Percentiles rank a stretch among this genome's conserved stretches.
These are phyloP conservation scores for Laupala kohalensis DNA, from an alignment of 1,140 invertebrate genomes.

Conservation along the genomic window DNA sequence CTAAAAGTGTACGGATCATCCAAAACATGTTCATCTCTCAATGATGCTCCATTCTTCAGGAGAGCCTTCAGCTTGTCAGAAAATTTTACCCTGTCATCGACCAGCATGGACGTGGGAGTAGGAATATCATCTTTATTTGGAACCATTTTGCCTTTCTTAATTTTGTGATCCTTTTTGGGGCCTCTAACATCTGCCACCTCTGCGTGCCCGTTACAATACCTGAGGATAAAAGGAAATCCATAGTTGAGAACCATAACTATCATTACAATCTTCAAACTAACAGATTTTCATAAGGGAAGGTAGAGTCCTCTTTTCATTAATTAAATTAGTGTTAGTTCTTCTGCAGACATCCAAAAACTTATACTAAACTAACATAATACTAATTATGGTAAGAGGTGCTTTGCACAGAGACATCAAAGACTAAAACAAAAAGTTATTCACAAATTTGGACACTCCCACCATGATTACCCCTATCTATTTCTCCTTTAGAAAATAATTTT, in stretches of 20 bases:
- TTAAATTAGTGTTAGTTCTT: too few species aligned
- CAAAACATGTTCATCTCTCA: constrained; percentile 19
- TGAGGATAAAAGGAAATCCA: constrained; percentile 19
- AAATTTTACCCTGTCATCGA: constrained; percentile 39
- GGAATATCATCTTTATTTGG: constrained; percentile 20
- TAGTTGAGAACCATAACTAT: neutral
- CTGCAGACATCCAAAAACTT: too few species aligned
- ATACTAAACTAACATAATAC: too few species aligned
- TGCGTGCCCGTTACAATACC: constrained; percentile 41
- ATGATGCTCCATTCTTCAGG: constrained; percentile 26
- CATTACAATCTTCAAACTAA: neutral
- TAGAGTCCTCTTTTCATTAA: too few species aligned
- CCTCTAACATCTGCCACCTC: constrained; percentile 35
- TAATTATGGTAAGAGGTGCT: too few species aligned
- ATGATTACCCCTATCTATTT: too few species aligned
- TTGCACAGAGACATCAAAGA: too few species aligned
- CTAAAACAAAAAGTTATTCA: too few species aligned
- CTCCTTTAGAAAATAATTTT: too few species aligned
- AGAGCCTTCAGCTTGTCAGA: constrained; percentile 34
- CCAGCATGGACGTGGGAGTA: constrained; percentile 24
- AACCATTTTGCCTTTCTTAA: constrained; percentile 29
- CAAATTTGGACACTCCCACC: too few species aligned
- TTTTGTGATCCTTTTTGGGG: constrained; percentile 36
- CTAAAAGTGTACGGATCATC: constrained; percentile 45
- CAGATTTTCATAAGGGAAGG: too few species aligned